Evolutionary conservation across 2,797 vertebrate genomes (phyloP).

Genomic region (Phrynocephalus guinanensis): DNA sequence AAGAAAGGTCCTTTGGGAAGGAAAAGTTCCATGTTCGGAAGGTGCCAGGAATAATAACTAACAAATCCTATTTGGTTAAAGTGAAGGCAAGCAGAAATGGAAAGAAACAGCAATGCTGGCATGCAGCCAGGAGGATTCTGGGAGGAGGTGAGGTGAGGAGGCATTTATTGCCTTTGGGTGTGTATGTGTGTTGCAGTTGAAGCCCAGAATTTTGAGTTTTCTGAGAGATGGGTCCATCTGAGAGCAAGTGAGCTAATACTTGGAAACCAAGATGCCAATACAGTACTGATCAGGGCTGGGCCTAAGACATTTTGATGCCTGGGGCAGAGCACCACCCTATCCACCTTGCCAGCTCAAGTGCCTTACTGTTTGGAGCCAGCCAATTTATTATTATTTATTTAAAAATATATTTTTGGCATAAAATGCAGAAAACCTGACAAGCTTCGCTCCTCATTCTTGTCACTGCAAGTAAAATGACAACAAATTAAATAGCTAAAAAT

Average conservation of each 20-base stretch:
- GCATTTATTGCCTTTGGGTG: background rate
- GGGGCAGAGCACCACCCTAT: background rate
- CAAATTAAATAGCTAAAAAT: background rate
- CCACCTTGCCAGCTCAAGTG: background rate
- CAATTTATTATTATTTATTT: too few species aligned
- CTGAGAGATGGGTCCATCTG: background rate
- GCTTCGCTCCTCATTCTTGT: background rate
- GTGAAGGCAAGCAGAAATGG: constrained; percentile 4
- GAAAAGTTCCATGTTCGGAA: constrained; percentile 3
- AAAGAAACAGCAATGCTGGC: constrained; percentile 32
- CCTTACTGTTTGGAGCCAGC: background rate
- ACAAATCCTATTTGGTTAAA: constrained; percentile 20
- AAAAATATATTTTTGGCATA: too few species aligned
- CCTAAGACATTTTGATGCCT: background rate
- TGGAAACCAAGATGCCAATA: background rate
- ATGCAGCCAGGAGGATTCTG: background rate
- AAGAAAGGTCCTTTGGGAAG: constrained; percentile 17
- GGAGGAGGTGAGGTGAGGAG: background rate
- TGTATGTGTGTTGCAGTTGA: background rate
- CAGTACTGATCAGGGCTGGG: background rate
- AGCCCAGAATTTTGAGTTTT: background rate
- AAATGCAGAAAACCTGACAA: background rate
- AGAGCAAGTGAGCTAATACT: background rate
- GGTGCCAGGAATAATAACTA: constrained; percentile 31
- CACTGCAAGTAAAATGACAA: background rate